Base-by-base conservation (phyloP, 64 coral and sea anemone genomes). In the Dendrophyllia cribrosa region DNA sequence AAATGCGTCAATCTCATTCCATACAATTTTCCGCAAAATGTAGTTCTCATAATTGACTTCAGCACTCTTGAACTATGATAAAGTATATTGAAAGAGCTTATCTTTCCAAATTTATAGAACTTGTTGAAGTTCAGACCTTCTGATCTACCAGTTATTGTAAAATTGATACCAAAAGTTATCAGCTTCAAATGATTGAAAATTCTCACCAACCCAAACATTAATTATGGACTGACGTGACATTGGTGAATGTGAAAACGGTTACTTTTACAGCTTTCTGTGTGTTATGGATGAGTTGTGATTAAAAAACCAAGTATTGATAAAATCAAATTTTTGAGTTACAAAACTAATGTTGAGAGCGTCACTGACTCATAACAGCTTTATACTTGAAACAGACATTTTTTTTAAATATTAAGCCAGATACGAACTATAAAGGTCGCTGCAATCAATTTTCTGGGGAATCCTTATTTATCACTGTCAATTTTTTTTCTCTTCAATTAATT, bases 151-250 rank as follows among this genome's bases (percentile, higher is more conserved):
- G 7, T 56, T 75, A 50, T n/a, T 75, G 14, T 51, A 75, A 75
- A 17, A 49, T 14, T 75, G 46, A 19, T 75, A 15, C 8, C 46
- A 75, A 50, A 44, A 75, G 47, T 73, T 75, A 11, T 17, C 16
- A 48, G 13, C 20, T 5, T 17, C 17, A 51, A 17, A 48, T 7
- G 15, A 72, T 72, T 72, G 45, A 72, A 72, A 72, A 72, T 72
- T 72, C 70, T 43, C 34, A 21, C 8, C 14, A 72, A 9, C 70
- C 70, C 20, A 70, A 72, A 50, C 72, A 75, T 75, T 75, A 75
- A 48, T 75, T 75, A 75, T 20, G 47, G 47, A 75, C 26, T 74
- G 26, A 46, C 24, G 45, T 49, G 72, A 50, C 16, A 50, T 50
- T 75, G 45, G 72, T 20, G 46, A 43, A 75, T 47, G 72, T 49